Evolutionary conservation across 2,113 vertebrate species (phyloP).

Genomic region (Tyto alba): DNA sequence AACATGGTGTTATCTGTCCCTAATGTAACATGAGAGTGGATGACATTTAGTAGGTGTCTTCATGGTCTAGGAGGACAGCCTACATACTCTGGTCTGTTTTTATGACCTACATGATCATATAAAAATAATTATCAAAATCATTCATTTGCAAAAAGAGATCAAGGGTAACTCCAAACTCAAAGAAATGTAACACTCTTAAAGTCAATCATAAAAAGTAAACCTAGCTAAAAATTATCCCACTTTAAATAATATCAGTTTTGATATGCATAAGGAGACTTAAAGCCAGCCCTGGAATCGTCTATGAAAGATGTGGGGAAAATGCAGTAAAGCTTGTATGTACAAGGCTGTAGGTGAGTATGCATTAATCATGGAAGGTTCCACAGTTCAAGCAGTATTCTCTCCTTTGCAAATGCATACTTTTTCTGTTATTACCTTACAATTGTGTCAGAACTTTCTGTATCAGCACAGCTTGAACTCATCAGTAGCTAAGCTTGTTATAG

Average conservation of each 20-base stretch:
- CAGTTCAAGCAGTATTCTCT: neutral
- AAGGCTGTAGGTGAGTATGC: neutral
- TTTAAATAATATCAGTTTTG: neutral
- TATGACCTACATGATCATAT: neutral
- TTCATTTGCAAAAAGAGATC: neutral
- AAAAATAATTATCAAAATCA: neutral
- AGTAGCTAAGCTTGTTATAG: slow-evolving; percentile 57
- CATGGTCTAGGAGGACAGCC: neutral
- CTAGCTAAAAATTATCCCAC: neutral
- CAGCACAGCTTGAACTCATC: slow-evolving; percentile 50
- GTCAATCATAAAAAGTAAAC: neutral
- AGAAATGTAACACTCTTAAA: neutral
- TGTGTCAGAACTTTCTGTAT: slow-evolving; percentile 41
- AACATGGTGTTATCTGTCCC: neutral
- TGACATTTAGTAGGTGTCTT: neutral
- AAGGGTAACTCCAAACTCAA: neutral
- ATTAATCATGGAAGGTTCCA: neutral
- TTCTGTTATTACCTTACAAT: slow-evolving; percentile 30
- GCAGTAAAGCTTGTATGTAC: neutral
- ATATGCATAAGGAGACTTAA: neutral
- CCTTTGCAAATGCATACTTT: neutral
- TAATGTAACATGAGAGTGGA: neutral
- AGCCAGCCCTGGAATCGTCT: accelerated
- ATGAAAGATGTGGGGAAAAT: neutral
- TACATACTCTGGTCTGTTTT: neutral